A percentile compares a stretch with the other conserved stretches of the same genome.
Evolutionary conservation across 2,113 vertebrate genomes (phyloP).

Genomic region (Hipposideros armiger): DNA sequence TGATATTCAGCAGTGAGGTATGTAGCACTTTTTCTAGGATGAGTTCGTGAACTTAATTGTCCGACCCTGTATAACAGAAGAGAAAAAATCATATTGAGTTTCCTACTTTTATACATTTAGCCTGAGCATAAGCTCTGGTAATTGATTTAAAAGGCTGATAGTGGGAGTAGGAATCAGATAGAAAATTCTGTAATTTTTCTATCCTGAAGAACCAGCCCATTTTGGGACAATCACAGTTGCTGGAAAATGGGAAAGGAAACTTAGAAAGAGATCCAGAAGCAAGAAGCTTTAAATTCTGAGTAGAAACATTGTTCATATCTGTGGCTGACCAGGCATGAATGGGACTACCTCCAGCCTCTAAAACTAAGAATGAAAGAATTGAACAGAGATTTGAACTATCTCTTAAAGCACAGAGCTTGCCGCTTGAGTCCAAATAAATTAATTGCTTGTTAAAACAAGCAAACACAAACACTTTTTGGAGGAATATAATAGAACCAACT

Average conservation of each 20-base stretch:
- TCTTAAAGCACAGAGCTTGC: not conserved
- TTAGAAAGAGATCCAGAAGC: not conserved
- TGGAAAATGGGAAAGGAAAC: constrained; percentile 20
- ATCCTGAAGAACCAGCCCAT: not conserved
- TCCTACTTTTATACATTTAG: not conserved
- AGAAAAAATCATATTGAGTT: not conserved
- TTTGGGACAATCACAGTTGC: not conserved
- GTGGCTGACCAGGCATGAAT: not conserved
- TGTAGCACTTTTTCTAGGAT: too few relatives aligned
- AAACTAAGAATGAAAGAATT: not conserved
- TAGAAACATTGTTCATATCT: not conserved
- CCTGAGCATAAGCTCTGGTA: not conserved
- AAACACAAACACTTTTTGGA: not conserved
- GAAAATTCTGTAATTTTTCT: not conserved
- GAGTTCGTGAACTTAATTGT: too few relatives aligned
- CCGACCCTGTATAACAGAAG: not conserved
- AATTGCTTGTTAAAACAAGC: not conserved
- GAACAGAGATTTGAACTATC: not conserved
- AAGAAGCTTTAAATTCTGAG: not conserved
- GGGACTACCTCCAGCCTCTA: not conserved
- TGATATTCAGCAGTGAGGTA: too few relatives aligned
- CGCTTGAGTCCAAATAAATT: not conserved
- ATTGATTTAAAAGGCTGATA: not conserved
- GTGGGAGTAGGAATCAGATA: not conserved
- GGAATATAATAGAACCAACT: not conserved